Evolutionary conservation across 2,113 vertebrate genomes (phyloP).

Genomic region (Oreotrochilus melanogaster): DNA sequence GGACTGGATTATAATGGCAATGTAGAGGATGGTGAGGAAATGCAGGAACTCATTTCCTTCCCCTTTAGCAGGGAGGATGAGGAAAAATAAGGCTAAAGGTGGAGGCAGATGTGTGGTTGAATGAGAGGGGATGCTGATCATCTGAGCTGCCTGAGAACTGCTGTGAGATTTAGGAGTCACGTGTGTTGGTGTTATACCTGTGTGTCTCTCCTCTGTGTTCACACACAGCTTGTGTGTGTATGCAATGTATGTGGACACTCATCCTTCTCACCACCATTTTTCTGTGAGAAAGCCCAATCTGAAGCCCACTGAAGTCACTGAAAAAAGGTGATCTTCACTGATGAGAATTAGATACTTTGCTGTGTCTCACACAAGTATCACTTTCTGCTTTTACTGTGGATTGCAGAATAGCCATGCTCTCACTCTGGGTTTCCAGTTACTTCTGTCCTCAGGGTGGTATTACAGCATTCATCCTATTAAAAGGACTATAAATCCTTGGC

Average conservation of each 20-base stretch:
- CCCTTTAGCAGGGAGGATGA: not conserved
- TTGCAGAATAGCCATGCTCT: not conserved
- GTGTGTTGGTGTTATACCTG: not conserved
- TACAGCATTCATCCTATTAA: not conserved
- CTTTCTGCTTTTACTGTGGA: not conserved
- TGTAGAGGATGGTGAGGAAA: not conserved
- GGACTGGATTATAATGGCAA: not conserved
- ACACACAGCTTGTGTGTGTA: accelerated
- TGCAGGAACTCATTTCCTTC: accelerated
- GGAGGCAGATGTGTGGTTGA: not conserved
- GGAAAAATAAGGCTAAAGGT: not conserved
- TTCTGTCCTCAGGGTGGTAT: not conserved
- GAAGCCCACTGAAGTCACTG: not conserved
- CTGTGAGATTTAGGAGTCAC: not conserved
- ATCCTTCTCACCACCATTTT: not conserved
- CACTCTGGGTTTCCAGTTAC: not conserved
- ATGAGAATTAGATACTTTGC: not conserved
- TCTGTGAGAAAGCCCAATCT: not conserved
- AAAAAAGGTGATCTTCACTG: not conserved
- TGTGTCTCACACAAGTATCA: not conserved
- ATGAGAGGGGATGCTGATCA: accelerated
- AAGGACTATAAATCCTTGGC: not conserved
- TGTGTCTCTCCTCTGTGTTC: not conserved
- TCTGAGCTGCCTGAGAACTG: not conserved
- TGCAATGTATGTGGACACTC: not conserved